These are phyloP conservation scores for Lepilemur ruficaudatus DNA, from an alignment of 2,797 vertebrate genomes.

Conservation along the genomic window DNA sequence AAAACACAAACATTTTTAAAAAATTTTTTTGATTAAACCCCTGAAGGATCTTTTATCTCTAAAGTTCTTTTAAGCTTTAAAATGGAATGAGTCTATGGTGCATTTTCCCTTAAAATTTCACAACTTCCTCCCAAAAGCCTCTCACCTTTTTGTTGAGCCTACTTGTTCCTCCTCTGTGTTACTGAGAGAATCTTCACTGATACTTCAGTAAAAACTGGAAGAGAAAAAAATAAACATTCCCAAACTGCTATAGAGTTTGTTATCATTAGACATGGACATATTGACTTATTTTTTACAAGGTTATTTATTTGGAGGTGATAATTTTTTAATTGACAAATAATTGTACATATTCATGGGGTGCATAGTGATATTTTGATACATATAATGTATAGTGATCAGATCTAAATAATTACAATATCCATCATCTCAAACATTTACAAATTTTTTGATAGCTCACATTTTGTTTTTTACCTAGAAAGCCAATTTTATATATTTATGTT, in stretches of 20 bases:
- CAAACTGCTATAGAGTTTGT: neutral
- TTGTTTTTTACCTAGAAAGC: slow-evolving; percentile 22
- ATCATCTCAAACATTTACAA: neutral
- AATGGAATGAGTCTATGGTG: neutral
- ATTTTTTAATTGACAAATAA: too few relatives aligned
- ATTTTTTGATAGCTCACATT: neutral
- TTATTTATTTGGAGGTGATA: neutral
- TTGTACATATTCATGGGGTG: too few relatives aligned
- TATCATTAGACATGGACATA: neutral
- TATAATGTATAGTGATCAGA: neutral
- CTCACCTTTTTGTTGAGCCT: neutral
- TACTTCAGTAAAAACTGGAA: neutral
- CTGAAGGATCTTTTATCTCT: neutral
- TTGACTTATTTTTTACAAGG: neutral
- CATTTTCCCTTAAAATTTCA: neutral
- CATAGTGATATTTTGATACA: too few relatives aligned
- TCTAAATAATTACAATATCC: neutral
- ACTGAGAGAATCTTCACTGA: neutral
- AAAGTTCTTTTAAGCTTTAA: neutral
- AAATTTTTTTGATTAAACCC: neutral
- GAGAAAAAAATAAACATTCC: neutral
- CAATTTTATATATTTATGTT: slow-evolving; percentile 13
- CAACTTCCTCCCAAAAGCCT: neutral
- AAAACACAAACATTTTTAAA: neutral
- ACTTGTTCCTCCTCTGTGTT: neutral